phyloP scores from a whole-genome alignment of 1,140 invertebrate species.

The Thrips palmi region DNA sequence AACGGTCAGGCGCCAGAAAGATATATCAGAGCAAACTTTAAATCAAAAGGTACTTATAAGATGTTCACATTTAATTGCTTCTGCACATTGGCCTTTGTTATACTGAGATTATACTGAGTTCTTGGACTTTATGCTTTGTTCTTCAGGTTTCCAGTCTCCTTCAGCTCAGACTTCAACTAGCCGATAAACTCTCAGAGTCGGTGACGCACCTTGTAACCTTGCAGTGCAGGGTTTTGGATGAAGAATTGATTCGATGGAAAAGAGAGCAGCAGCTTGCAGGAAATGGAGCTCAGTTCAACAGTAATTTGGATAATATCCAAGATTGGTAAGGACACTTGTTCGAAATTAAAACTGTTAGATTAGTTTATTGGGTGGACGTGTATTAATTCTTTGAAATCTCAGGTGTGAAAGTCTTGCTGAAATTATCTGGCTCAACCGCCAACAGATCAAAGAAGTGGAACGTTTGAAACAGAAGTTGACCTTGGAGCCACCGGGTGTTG shows the following conservation, averaged over 20 bases:
- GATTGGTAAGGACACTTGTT: slow-evolving; percentile 71
- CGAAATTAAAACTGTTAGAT: not conserved
- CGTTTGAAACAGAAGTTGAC: slow-evolving; percentile 42
- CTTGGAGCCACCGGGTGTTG: slow-evolving; percentile 36
- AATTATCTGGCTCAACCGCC: slow-evolving; percentile 68
- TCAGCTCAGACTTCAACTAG: slow-evolving; percentile 42
- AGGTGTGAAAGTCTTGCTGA: slow-evolving; percentile 80
- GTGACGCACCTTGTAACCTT: slow-evolving; percentile 44
- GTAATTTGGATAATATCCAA: slow-evolving; percentile 72
- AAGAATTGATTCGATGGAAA: slow-evolving; percentile 85
- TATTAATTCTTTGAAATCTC: slow-evolving; percentile 13
- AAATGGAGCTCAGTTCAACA: slow-evolving; percentile 72
- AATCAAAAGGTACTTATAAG: slow-evolving; percentile 42
- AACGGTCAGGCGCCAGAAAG: slow-evolving; percentile 36
- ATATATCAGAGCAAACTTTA: slow-evolving; percentile 35
- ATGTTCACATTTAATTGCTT: slow-evolving; percentile 8
- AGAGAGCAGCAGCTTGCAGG: slow-evolving; percentile 81
- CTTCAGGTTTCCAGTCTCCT: slow-evolving; percentile 38
- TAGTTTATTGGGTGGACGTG: not conserved
- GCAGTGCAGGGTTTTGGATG: slow-evolving; percentile 68
- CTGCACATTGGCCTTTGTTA: slow-evolving; percentile 8
- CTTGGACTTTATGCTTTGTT: slow-evolving; percentile 10
- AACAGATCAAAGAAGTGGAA: slow-evolving; percentile 66
- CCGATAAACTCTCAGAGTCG: slow-evolving; percentile 61
- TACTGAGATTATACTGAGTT: no score